Evolutionary conservation across 2,888 invertebrate genomes (phyloP), one percentile per base, ranked within the genome.

Genomic region (Perizoma affinitatum): DNA sequence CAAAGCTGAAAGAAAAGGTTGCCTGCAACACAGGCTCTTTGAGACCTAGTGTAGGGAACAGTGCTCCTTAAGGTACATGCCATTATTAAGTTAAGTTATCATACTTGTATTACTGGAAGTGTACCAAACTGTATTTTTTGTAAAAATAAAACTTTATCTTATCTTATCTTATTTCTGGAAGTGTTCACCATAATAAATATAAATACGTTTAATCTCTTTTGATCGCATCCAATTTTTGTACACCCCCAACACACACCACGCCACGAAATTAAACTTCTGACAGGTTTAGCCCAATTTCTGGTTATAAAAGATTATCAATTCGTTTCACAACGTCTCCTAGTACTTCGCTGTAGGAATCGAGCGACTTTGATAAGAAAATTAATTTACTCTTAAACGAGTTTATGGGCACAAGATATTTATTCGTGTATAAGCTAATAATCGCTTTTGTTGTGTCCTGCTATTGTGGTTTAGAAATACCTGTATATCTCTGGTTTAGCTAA

Each of bases 341-440:
- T 66, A 68, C 67, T 67, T 67, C 61, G 62, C 68, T 66, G 65
- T 66, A 65, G 67, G 71, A 73, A 71, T 70, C 66, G 67, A 61
- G 58, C 68, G 58, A 70, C 69, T 70, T 71, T 71, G 70, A 71
- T 71, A 70, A 69, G 70, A 70, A 73, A 70, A 70, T 73, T 73
- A 71, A 71, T 73, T 70, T 69, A 69, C 64, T 71, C 63, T 63
- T 55, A 63, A 66, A 58, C 62, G 62, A 65, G 66, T 60, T 65
- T 48, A 43, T 44, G 56, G 50, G 64, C 44, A 59, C 57, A 58
- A 54, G 61, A 61, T 64, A 65, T 59, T 69, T 67, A 67, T 61
- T 65, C 59, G 57, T 56, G 64, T 66, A 67, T 69, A 68, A 59
- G 58, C 63, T 55, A 67, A 71, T 70, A 72, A 72, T 65, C 60